A percentile compares a stretch with the other conserved stretches of the same genome.
Evolutionary conservation across 1,140 invertebrate species (phyloP).

Genomic region (Hyposmocoma kahamanoa): DNA sequence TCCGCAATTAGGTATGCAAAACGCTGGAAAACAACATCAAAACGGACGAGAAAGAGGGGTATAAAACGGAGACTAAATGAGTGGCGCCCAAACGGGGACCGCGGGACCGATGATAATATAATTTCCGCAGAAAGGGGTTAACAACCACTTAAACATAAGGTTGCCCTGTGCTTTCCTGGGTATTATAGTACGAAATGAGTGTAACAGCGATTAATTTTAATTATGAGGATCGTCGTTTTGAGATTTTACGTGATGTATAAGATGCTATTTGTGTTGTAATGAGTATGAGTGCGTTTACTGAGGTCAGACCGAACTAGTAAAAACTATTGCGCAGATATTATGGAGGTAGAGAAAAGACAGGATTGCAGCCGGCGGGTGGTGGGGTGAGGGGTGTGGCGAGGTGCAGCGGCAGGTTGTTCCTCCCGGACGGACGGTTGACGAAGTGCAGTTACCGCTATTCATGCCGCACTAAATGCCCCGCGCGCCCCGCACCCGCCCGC

Average conservation of each 20-base stretch:
- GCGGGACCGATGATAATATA: constrained; percentile 8
- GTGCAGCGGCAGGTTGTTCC: constrained; percentile 50
- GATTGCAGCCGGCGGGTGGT: constrained; percentile 14
- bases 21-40: constrained; percentile 13
- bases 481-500: constrained; percentile 8
- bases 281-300: no score
- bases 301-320: no score
- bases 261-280: no score
- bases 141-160: not conserved
- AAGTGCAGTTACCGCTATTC: constrained; percentile 62
- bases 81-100: constrained; percentile 14
- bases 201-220: no score
- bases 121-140: constrained; percentile 11
- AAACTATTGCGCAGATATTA: no score
- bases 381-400: constrained; percentile 19
- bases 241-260: no score
- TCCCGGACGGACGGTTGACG: constrained; percentile 55
- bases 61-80: constrained; percentile 13
- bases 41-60: constrained; percentile 1
- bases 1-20: constrained; percentile 9
- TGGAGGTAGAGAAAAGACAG: constrained; percentile 23
- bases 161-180: not conserved
- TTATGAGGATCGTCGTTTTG: no score
- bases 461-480: constrained; percentile 47
- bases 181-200: not conserved